Base-by-base conservation (phyloP, 2,113 vertebrate species). In the Rousettus leschenaultii region DNA sequence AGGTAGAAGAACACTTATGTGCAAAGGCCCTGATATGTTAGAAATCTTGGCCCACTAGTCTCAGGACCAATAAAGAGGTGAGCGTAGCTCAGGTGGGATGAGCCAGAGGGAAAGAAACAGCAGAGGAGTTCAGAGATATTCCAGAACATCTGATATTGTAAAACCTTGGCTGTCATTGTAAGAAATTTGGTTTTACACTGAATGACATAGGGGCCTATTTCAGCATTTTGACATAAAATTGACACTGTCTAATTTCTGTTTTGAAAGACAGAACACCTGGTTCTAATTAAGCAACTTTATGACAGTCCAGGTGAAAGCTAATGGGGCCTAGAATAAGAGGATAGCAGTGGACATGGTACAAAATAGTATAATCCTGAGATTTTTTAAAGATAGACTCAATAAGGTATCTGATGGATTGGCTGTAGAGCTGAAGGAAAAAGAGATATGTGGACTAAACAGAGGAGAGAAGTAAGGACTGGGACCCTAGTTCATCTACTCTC, bases 51-150 rank as follows among this genome's bases (percentile, higher is more conserved):
- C 2, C 18, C 22, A 48, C 35, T 7, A 2, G 0, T 6, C 6
- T 8, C 26, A 40, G 30, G 38, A 40, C 24, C 4, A 71, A 2
- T 66, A 66, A 24, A 11, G 1, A 82, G 38, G 6, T 33, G 14
- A 43, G 35, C 38, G 6, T 2, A 0, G 28, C 19, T 71, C 12
- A 9, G 38, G 5, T 8, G 4, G 15, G 13, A n/a, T 4, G 3
- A 51, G 13, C 7, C 16, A 24, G 7, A 53, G 26, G 2, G 11
- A 78, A 3, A 68, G 22, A 8, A 57, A 4, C 16, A 22, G 12
- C 16, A 48, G 1, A 73, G 15, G 14, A 38, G 30, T 51, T 59
- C 30, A 65, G 28, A 80, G 5, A 30, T 21, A 43, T 43, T 53
- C 53, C 7, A 14, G 22, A 30, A 11, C 11, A 18, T 65, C n/a